These are phyloP conservation scores for Pheosia tremula DNA, from an alignment of 2,888 invertebrate genomes.

Conservation along the genomic window DNA sequence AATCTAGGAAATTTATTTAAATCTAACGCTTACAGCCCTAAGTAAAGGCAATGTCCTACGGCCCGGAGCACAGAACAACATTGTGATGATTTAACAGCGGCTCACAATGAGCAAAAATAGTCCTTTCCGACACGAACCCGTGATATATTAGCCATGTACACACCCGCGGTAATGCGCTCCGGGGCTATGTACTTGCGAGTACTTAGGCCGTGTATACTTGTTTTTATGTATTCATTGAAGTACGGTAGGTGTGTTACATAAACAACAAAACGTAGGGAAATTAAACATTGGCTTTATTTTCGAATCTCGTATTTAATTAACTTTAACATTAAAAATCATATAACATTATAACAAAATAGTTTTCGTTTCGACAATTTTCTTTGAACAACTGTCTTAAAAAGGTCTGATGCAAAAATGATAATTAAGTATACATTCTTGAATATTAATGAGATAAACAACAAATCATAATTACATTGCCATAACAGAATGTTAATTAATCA, in stretches of 20 bases:
- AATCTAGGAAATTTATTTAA: neutral
- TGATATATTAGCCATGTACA: slow-evolving; percentile 51
- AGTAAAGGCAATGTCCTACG: slow-evolving; percentile 68
- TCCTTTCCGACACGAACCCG: slow-evolving; percentile 57
- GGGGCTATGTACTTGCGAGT: slow-evolving; percentile 3
- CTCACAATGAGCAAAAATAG: slow-evolving; percentile 70
- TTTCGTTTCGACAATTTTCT: no score
- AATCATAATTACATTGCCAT: neutral
- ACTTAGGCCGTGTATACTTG: neutral
- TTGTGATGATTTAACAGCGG: slow-evolving; percentile 74
- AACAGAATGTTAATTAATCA: slow-evolving; percentile 13
- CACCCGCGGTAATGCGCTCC: slow-evolving; percentile 7
- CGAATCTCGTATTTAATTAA: no score
- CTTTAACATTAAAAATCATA: no score
- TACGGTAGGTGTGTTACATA: neutral
- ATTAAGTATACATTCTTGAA: neutral
- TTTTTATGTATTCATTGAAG: slow-evolving; percentile 5
- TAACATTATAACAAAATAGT: no score
- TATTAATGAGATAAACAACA: neutral
- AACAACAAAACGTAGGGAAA: neutral
- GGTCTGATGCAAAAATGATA: neutral
- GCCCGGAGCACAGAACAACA: slow-evolving; percentile 61
- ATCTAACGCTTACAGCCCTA: slow-evolving; percentile 45
- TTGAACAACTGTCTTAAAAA: neutral
- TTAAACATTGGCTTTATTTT: no score